Evolutionary conservation across 2,797 vertebrate genomes (phyloP), one percentile per base, ranked within the genome.

Genomic region (Rallus crepitans): DNA sequence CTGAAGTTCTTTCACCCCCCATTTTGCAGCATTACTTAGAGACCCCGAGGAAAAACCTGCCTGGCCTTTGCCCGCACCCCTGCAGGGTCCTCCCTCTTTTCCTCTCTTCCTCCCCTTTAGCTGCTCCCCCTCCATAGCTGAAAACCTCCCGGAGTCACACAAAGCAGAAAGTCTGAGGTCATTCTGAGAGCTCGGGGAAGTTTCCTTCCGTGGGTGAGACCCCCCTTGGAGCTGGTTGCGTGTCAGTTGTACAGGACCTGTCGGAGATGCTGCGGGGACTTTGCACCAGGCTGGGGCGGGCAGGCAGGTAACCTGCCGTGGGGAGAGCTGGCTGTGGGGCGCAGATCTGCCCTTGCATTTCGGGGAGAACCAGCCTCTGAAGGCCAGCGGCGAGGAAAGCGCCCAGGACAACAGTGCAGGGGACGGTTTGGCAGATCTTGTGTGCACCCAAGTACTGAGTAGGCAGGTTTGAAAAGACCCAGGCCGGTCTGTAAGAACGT

Each of bases 221-320:
- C 8, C 30, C 21, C 52, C 30, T 35, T 17, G 47, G 53, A 77
- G 70, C 76, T 3, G 2, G 53, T 23, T 2, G 1, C 0, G 0
- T 37, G 55, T 55, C 52, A 20, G 39, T 50, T 60, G 12, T 3
- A n/a, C 48, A 31, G 14, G 16, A 55, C 12, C 6, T 12, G 28
- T 28, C 6, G 9, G n/a, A 13, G 35, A 28, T 86, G 72, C 27
- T 68, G 71, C 1, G 0, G 60, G 21, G 19, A 57, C 18, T 27
- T 64, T 28, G 35, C 73, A n/a, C 7, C 57, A 20, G 48, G 57
- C 60, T 82, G 53, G 39, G 65, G 40, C 60, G 37, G 48, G 35
- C 56, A 18, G 50, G 30, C 52, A 53, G 57, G 48, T 69, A 72
- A 24, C 18, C 39, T 2, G 0, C 53, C n/a, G 5, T 8, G 59